Base-by-base conservation (phyloP, 2,888 invertebrate species). In the Heliconius ethilla region DNA sequence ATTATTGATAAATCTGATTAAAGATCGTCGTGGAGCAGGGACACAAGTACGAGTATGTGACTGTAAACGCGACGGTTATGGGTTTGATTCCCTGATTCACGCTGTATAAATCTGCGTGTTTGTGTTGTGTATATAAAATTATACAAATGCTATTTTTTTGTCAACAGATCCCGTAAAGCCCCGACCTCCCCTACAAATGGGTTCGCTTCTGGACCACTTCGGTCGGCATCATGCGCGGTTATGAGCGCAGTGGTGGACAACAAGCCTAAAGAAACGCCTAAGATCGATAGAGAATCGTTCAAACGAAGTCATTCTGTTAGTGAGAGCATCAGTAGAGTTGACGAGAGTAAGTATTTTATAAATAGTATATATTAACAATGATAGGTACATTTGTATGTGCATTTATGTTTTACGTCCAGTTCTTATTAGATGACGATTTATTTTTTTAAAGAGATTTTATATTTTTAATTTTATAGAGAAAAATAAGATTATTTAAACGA, bases 261-360 rank as follows among this genome's bases (percentile, higher is more conserved):
- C 25, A 90, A 89, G 78, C 90, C 89, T 3, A 89, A 87, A 76
- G 90, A 89, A 62, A 80, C 83, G 0, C 85, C 83, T 70, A 85
- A 40, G 81, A 81, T 51, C 72, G 94, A 93, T 83, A 83, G 93
- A 0, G 94, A 94, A 78, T 89, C 91, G 9, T 94, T 94, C 85
- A 94, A 94, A 79, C 86, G 94, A 11, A 94, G 94, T 81, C 94
- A 94, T 78, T 93, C 93, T 13, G 93, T 94, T 82, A 94, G 92
- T 87, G 94, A 94, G 83, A 94, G 91, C 83, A 92, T 94, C 83
- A 92, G 92, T 82, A 86, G 91, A 82, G 85, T 90, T 5, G 92
- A 93, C 82, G 93, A 92, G 83, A 92, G 94, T 94, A 67, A 91
- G 94, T 91, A 76, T 65, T 63, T 33, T 63, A 13, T 27, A 27